phyloP scores from a whole-genome alignment of 1,140 invertebrate species.

The Harlomillsia oculata region DNA sequence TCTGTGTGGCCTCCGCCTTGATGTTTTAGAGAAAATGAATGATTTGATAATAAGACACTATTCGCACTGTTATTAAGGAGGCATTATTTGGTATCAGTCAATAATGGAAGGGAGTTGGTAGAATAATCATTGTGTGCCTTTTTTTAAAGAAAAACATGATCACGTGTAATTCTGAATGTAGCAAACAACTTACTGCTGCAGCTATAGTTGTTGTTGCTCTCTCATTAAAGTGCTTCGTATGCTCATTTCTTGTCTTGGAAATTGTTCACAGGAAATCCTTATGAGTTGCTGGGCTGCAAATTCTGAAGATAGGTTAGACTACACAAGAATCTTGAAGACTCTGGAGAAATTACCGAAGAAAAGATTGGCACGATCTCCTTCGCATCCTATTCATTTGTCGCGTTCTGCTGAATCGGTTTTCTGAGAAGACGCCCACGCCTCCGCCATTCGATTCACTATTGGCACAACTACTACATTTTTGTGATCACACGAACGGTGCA shows the following conservation, averaged over 20 bases:
- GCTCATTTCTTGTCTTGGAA: conserved; percentile 28
- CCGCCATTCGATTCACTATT: too few relatives aligned
- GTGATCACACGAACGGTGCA: too few relatives aligned
- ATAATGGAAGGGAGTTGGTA: too few relatives aligned
- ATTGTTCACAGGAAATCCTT: conserved; percentile 71
- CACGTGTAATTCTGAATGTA: neutral
- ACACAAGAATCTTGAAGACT: conserved; percentile 68
- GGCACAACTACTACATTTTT: too few relatives aligned
- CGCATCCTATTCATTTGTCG: conserved; percentile 88
- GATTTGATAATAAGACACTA: too few relatives aligned
- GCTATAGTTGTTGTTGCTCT: neutral
- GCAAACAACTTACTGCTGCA: neutral
- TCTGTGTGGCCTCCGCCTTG: too few relatives aligned
- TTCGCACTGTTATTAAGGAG: too few relatives aligned
- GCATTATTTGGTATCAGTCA: too few relatives aligned
- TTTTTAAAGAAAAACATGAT: too few relatives aligned
- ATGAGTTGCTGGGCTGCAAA: conserved; percentile 93
- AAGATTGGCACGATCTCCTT: conserved; percentile 87
- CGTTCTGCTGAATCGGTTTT: conserved; percentile 55
- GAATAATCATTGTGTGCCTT: too few relatives aligned
- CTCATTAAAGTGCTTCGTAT: neutral
- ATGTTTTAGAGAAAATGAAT: too few relatives aligned
- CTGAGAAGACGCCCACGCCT: conserved; percentile 2
- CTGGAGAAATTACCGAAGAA: conserved; percentile 88
- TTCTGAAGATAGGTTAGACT: conserved; percentile 74